These are phyloP conservation scores for Apis laboriosa DNA, from an alignment of 1,140 invertebrate species.

Conservation along the genomic window DNA sequence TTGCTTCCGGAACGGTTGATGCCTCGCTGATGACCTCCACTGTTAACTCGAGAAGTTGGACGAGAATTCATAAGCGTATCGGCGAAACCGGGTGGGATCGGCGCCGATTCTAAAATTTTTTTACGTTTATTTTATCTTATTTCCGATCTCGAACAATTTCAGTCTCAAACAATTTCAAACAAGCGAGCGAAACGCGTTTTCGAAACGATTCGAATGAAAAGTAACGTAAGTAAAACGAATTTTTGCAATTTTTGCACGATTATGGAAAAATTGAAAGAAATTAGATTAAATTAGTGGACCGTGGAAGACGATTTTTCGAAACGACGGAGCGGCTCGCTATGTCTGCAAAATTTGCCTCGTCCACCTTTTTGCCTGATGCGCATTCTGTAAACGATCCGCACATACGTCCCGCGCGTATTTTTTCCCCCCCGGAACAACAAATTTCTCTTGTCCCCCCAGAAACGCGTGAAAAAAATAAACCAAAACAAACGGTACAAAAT, in stretches of 20 bases:
- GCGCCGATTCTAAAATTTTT: too few relatives aligned
- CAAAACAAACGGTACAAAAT: not conserved
- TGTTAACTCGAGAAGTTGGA: not conserved
- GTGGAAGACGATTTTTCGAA: not conserved
- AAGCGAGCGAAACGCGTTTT: too few relatives aligned
- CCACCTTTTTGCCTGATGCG: not conserved
- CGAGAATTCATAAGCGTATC: not conserved
- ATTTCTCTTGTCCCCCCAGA: not conserved
- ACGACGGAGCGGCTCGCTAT: not conserved
- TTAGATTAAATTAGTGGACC: too few relatives aligned
- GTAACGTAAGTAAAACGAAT: too few relatives aligned
- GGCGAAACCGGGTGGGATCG: too few relatives aligned
- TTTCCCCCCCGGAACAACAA: not conserved
- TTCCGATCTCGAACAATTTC: too few relatives aligned
- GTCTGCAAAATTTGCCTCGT: not conserved
- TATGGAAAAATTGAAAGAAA: too few relatives aligned
- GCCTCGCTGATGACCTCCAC: constrained; percentile 4
- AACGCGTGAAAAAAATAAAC: not conserved
- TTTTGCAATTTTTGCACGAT: too few relatives aligned
- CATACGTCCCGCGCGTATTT: not conserved
- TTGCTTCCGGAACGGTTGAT: constrained; percentile 22
- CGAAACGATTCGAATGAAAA: too few relatives aligned
- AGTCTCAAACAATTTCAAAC: too few relatives aligned
- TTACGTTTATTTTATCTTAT: too few relatives aligned
- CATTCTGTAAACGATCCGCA: not conserved